Conservation (phyloP, 2,113 vertebrate species). For the Tursiops truncatus region DNA sequence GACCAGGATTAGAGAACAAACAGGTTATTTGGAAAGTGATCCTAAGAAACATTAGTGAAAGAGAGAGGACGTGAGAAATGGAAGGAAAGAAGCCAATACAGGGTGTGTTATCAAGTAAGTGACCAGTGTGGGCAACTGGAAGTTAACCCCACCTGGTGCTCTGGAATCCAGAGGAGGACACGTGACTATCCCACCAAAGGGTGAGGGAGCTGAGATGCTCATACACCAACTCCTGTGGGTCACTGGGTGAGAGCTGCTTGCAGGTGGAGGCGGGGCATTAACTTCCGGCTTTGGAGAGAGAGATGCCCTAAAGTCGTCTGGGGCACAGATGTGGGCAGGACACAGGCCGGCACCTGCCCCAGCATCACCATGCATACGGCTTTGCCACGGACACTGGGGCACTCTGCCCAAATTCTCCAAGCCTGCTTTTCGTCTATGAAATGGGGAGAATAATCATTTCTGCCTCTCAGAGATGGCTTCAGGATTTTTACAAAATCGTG, state of each 20-base stretch:
- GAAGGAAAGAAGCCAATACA: not conserved
- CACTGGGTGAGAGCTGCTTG: not conserved
- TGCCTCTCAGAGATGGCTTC: not conserved
- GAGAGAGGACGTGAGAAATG: not conserved
- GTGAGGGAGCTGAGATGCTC: not conserved
- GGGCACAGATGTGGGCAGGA: not conserved
- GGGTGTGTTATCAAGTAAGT: not conserved
- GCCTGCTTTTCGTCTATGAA: not conserved
- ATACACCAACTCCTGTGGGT: not conserved
- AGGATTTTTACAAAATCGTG: not conserved
- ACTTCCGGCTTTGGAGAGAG: not conserved
- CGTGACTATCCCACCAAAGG: not conserved
- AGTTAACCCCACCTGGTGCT: accelerated
- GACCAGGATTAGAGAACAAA: not conserved
- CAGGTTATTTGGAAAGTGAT: not conserved
- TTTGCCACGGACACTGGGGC: not conserved
- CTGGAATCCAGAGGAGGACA: not conserved
- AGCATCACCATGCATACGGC: accelerated
- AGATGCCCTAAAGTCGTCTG: not conserved
- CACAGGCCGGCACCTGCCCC: not conserved
- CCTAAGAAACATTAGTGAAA: not conserved
- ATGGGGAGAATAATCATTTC: not conserved
- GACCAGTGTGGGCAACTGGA: not conserved
- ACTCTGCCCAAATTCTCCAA: not conserved
- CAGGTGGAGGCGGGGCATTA: accelerated